These are phyloP conservation scores for Cyprinodon tularosa DNA, from an alignment of 2,113 vertebrate genomes.

Conservation along the genomic window DNA sequence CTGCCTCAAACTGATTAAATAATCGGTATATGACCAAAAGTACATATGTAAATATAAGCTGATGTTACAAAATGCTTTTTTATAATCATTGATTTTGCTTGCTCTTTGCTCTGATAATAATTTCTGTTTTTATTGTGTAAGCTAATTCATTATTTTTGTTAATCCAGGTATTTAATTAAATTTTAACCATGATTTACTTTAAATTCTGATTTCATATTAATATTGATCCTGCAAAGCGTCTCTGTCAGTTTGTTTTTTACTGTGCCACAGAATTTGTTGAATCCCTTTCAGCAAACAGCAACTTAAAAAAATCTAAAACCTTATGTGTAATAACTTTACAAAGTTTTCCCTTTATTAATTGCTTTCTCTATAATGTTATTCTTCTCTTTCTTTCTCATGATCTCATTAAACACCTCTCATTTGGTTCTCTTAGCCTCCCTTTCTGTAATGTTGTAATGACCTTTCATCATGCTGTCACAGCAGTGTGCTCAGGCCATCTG, in stretches of 20 bases:
- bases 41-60: not conserved
- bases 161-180: not conserved
- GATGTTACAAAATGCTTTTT: not conserved
- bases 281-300: not conserved
- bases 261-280: not conserved
- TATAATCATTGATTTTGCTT: not conserved
- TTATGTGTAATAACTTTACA: not conserved
- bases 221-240: not conserved
- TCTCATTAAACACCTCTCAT: conserved; percentile 15
- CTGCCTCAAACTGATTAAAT: not conserved
- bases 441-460: not conserved
- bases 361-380: not conserved
- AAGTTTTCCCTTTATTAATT: conserved; percentile 2
- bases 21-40: not conserved
- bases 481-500: not conserved
- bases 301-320: not conserved
- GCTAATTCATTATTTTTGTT: not conserved
- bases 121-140: not conserved
- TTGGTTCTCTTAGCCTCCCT: not conserved
- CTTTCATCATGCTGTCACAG: conserved; percentile 23
- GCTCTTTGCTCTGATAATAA: not conserved
- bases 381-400: conserved; percentile 3
- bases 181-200: not conserved
- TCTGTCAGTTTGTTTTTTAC: no score
- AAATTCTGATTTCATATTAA: not conserved